Evolutionary conservation across 2,888 invertebrate genomes (phyloP).

Genomic region (Drosophila buzzatii): DNA sequence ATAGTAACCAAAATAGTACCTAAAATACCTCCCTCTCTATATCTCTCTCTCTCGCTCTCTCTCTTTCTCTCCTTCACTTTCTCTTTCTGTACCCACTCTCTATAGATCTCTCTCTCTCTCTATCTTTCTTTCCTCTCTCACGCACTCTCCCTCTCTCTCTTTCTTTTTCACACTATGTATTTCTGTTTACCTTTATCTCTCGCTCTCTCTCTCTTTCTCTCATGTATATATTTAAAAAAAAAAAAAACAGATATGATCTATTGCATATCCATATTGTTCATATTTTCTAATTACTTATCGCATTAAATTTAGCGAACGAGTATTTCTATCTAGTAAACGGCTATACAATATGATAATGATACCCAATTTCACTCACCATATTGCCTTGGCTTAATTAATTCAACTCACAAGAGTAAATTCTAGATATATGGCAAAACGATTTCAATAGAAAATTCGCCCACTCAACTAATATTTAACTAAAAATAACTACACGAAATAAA

Average conservation of each 20-base stretch:
- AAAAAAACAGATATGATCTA: neutral
- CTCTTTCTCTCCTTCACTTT: too few species aligned
- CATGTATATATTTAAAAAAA: too few species aligned
- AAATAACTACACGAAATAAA: slow-evolving; percentile 59
- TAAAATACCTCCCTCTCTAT: neutral
- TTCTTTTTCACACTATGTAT: too few species aligned
- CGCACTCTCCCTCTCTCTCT: neutral
- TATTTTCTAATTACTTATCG: neutral
- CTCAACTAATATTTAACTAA: slow-evolving; percentile 48
- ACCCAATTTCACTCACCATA: slow-evolving; percentile 1
- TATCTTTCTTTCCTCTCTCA: neutral
- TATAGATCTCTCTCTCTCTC: neutral
- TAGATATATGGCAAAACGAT: slow-evolving; percentile 3
- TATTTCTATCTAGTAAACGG: neutral
- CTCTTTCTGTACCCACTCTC: neutral
- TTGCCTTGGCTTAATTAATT: slow-evolving; percentile 67
- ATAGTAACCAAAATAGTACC: too few species aligned
- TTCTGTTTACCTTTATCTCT: too few species aligned
- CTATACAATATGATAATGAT: neutral
- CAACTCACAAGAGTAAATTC: slow-evolving; percentile 42
- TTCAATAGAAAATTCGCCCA: slow-evolving; percentile 30
- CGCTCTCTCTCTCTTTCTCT: too few species aligned
- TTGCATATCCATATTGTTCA: neutral
- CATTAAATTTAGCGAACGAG: neutral
- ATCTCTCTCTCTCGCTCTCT: neutral